Conservation (phyloP, 2,797 vertebrate species). For the Moxostoma hubbsi region DNA sequence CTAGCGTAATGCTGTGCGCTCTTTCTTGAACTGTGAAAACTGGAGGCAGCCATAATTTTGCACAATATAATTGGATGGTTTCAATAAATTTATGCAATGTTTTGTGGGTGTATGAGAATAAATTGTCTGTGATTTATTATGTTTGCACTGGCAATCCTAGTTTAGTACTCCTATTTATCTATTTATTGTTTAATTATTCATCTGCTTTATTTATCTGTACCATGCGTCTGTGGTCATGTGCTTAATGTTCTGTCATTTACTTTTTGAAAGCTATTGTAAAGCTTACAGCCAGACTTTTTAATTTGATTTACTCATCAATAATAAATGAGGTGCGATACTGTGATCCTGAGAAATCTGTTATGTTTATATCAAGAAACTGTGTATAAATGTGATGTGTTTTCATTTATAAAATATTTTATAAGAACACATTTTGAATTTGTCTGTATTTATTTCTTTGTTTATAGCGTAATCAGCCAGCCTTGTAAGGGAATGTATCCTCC, state of each 20-base stretch:
- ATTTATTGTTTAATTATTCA: constrained; percentile 70
- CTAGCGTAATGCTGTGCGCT: constrained; percentile 63
- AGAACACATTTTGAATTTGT: constrained; percentile 69
- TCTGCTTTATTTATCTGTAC: constrained; percentile 65
- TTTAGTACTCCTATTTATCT: constrained; percentile 74
- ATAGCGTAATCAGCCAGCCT: too few relatives aligned
- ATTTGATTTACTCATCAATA: constrained; percentile 9
- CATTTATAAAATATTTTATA: constrained; percentile 71
- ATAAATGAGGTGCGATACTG: constrained; percentile 28
- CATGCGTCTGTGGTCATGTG: constrained; percentile 59
- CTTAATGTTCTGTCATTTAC: constrained; percentile 63
- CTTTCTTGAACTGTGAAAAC: constrained; percentile 68
- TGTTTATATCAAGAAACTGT: constrained; percentile 61
- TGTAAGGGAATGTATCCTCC: constrained; percentile 64
- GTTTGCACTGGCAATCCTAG: constrained; percentile 78
- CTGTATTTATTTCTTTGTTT: constrained; percentile 64
- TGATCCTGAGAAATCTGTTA: constrained; percentile 18
- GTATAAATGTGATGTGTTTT: constrained; percentile 67
- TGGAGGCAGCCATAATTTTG: constrained; percentile 80
- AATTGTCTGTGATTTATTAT: constrained; percentile 64
- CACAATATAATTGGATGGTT: constrained; percentile 79
- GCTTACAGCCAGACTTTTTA: constrained; percentile 57
- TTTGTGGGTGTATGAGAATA: constrained; percentile 54
- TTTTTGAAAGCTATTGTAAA: constrained; percentile 60
- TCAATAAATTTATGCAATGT: constrained; percentile 81